Evolutionary conservation across 2,113 vertebrate genomes (phyloP), one percentile per base, ranked within the genome.

Genomic region (Brachionichthys hirsutus): DNA sequence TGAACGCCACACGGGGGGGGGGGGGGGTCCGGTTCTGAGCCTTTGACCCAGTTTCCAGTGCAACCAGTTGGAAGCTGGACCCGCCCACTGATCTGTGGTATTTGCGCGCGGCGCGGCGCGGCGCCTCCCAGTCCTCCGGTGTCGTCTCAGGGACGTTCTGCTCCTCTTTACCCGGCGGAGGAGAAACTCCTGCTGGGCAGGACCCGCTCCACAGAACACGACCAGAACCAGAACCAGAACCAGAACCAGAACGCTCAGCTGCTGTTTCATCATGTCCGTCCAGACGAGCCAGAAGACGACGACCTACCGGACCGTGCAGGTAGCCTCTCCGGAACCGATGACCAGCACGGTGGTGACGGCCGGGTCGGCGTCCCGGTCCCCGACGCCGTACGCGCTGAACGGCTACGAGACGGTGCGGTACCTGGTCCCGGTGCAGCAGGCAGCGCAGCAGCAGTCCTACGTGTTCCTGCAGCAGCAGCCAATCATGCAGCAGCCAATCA

Each of bases 251-350:
- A 30, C 24, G 5, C n/a, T n/a, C n/a, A n/a, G n/a, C n/a, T n/a
- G n/a, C n/a, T n/a, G n/a, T n/a, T n/a, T n/a, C n/a, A n/a, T n/a
- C 4, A 91, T 92, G 91, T 88, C 88, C 16, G 2, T 80, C 9
- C 76, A 78, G 1, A 44, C 68, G 12, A 66, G 41, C 36, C 75
- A 73, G n/a, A 83, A 78, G 42, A 68, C 81, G 9, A 81, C 60
- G 14, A 70, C 66, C 20, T 88, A 82, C 59, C 63, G 74, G 17
- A 90, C 84, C 17, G 2, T 87, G 34, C 81, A 49, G 45, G 22
- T 84, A 12, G 49, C 74, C 7, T 70, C 86, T 0, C 70, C 72
- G 41, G 87, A 91, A 3, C 75, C 80, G 14, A 1, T 35, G 51
- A 6, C 49, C 44, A 38, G 1, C 60, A 16, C 63, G 1, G 10